Percentiles rank a stretch among this genome's conserved stretches.
These are phyloP conservation scores for Porites australiensis DNA, from an alignment of 64 coral and sea anemone species.

Conservation along the genomic window DNA sequence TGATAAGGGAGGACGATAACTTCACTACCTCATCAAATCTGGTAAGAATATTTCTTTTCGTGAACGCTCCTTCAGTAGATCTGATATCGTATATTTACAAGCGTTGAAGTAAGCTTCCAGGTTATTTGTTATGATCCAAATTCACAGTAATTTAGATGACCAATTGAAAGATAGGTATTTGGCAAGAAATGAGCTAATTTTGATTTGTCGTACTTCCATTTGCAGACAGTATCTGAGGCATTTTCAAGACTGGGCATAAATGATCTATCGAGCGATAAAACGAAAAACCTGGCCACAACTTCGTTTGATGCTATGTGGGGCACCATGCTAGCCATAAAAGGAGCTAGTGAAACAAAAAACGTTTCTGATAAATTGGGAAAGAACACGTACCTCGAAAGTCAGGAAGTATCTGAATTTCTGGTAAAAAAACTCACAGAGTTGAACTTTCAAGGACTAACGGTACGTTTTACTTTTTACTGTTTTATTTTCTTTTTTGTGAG, in stretches of 20 bases:
- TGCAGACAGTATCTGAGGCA: no score
- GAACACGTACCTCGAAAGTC: neutral
- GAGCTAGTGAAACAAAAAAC: neutral
- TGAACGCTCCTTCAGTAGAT: no score
- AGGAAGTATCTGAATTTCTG: neutral
- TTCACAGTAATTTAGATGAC: no score
- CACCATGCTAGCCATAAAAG: conserved; percentile 22
- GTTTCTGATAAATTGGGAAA: neutral
- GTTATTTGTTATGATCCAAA: no score
- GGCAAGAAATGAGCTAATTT: neutral
- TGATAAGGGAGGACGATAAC: neutral
- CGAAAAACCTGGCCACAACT: neutral
- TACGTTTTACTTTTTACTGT: neutral
- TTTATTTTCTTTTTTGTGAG: neutral
- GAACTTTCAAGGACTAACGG: conserved; percentile 39
- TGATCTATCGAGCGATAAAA: neutral
- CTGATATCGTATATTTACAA: no score
- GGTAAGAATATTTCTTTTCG: neutral
- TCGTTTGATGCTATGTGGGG: conserved; percentile 59
- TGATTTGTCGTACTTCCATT: neutral
- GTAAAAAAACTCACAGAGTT: neutral
- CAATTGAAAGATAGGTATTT: neutral
- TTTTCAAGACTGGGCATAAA: conserved; percentile 12
- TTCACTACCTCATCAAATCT: neutral
- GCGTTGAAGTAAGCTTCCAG: no score